A percentile compares a stretch with the other conserved stretches of the same genome.
phyloP scores from a whole-genome alignment of 2,797 vertebrate genomes.

The Semaprochilodus insignis region DNA sequence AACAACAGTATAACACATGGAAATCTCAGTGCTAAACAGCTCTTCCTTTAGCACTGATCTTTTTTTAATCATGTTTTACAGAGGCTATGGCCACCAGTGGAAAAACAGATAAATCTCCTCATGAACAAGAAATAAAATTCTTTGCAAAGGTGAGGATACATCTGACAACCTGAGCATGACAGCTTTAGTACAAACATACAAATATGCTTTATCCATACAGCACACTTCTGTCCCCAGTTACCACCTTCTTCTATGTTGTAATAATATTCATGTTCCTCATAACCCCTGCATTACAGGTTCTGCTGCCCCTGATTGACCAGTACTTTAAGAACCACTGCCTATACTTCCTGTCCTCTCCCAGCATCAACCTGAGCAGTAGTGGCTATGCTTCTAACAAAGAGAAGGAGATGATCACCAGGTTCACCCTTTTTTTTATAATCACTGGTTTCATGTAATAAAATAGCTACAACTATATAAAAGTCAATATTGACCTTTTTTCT shows the following conservation, averaged over 20 bases:
- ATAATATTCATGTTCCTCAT: slow-evolving; percentile 14
- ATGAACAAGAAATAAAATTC: slow-evolving; percentile 99
- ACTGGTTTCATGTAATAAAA: neutral
- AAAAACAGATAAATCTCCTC: slow-evolving; percentile 96
- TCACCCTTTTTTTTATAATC: neutral
- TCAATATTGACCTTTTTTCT: neutral
- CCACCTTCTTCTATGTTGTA: neutral
- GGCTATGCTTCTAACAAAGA: slow-evolving; percentile 98
- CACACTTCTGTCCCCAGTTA: neutral
- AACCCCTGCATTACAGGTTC: slow-evolving; percentile 78
- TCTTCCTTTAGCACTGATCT: slow-evolving; percentile 11
- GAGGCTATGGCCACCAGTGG: slow-evolving; percentile 97
- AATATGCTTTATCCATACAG: too few species aligned
- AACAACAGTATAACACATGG: neutral
- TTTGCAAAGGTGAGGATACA: slow-evolving; percentile 91
- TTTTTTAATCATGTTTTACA: slow-evolving; percentile 69
- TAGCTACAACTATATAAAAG: neutral
- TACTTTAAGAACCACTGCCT: slow-evolving; percentile 97
- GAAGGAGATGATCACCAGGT: slow-evolving; percentile 99
- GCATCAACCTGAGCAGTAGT: slow-evolving; percentile 91
- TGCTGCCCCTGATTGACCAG: slow-evolving; percentile 94
- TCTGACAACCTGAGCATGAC: neutral
- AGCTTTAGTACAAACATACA: too few species aligned
- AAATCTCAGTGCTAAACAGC: neutral
- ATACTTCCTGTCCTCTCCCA: slow-evolving; percentile 96